These are phyloP conservation scores for Drosophila birchii DNA, from an alignment of 2,888 invertebrate genomes.

Conservation along the genomic window DNA sequence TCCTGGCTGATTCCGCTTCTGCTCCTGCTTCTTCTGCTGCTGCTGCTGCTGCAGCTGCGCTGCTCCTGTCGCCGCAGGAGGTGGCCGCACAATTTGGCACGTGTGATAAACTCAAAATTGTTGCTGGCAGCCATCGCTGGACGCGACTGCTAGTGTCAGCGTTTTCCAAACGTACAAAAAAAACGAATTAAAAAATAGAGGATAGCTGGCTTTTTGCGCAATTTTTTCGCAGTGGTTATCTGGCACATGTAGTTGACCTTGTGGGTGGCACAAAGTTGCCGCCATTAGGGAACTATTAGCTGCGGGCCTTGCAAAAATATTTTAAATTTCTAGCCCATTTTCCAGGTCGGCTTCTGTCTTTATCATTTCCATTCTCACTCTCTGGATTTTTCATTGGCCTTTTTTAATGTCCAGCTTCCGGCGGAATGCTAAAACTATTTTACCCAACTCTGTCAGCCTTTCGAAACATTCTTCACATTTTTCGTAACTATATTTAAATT, in stretches of 20 bases:
- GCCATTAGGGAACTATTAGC: conserved; percentile 74
- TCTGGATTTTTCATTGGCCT: neutral
- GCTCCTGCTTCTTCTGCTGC: neutral
- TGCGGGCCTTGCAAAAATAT: conserved; percentile 45
- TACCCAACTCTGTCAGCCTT: conserved; percentile 22
- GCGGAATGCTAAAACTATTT: conserved; percentile 29
- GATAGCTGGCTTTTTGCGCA: conserved; percentile 54
- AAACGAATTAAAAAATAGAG: conserved; percentile 14
- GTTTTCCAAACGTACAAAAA: conserved; percentile 40
- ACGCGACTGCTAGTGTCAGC: conserved; percentile 68
- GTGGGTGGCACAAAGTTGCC: conserved; percentile 52
- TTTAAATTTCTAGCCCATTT: conserved; percentile 37
- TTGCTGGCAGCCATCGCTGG: conserved; percentile 60
- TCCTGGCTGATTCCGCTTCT: conserved; percentile 10
- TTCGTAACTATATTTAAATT: conserved; percentile 1
- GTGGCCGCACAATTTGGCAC: conserved; percentile 77
- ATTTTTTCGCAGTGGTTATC: conserved; percentile 63
- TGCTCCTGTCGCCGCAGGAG: conserved; percentile 58
- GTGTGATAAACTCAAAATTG: conserved; percentile 79
- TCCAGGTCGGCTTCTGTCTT: neutral
- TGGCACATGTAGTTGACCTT: conserved; percentile 76
- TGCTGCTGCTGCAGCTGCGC: neutral
- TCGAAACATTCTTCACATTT: conserved; percentile 13
- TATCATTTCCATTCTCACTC: neutral
- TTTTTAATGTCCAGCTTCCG: conserved; percentile 1